Evolutionary conservation across 1,140 invertebrate species (phyloP).

Genomic region (Penaeus japonicus): DNA sequence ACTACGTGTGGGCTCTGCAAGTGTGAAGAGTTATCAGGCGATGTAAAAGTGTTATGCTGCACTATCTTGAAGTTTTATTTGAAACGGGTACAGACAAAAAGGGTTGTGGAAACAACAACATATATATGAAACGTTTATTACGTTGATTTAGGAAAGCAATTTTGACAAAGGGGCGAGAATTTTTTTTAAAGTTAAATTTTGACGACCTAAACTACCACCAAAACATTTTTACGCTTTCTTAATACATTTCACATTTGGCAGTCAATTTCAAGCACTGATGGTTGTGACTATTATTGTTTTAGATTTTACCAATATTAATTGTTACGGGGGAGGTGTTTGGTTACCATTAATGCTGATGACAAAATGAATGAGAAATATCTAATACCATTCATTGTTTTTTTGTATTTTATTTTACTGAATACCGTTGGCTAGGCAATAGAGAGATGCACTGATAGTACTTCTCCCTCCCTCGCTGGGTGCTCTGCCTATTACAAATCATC

Average conservation of each 20-base stretch:
- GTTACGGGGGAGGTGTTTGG: neutral
- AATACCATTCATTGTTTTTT: conserved; percentile 11
- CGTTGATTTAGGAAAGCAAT: conserved; percentile 60
- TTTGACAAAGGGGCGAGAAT: conserved; percentile 58
- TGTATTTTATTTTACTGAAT: neutral
- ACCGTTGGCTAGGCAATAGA: conserved; percentile 19
- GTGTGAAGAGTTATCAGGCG: too few relatives aligned
- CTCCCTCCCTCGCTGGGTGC: neutral
- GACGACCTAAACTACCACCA: conserved; percentile 58
- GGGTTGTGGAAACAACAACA: neutral
- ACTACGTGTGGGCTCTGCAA: too few relatives aligned
- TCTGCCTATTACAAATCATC: conserved; percentile 8
- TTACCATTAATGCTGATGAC: conserved; percentile 29
- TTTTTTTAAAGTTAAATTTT: conserved; percentile 55
- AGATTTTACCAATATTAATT: conserved; percentile 27
- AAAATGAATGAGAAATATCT: conserved; percentile 14
- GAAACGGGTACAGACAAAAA: too few relatives aligned
- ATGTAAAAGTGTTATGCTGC: too few relatives aligned
- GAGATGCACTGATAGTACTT: too few relatives aligned
- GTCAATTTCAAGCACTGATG: conserved; percentile 42
- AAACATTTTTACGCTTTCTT: conserved; percentile 39
- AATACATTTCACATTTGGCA: conserved; percentile 53
- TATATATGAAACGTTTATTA: conserved; percentile 60
- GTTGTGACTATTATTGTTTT: neutral
- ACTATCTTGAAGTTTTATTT: too few relatives aligned